Evolutionary conservation across 2,888 invertebrate species (phyloP).

Genomic region (Sclerodermus sp.): DNA sequence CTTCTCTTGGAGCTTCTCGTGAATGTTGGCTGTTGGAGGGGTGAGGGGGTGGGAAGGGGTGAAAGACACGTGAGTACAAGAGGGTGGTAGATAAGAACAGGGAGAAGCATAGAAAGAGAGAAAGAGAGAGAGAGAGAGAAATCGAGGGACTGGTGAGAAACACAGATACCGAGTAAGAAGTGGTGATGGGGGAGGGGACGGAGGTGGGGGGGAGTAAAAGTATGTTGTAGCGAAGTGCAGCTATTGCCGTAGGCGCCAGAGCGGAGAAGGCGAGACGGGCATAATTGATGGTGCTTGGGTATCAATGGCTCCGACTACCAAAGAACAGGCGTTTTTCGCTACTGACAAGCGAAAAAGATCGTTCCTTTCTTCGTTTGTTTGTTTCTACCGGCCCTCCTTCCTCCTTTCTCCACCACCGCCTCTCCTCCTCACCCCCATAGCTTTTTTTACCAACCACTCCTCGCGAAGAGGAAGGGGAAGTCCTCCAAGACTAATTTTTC

Average conservation of each 20-base stretch:
- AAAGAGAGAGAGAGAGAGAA: background rate
- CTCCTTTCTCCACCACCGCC: slow-evolving; percentile 3
- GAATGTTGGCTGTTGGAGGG: too few relatives aligned
- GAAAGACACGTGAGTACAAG: background rate
- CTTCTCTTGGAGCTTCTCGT: too few relatives aligned
- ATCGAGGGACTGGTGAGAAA: background rate
- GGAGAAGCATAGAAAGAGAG: background rate
- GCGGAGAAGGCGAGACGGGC: slow-evolving; percentile 27
- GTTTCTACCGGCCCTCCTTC: slow-evolving; percentile 8
- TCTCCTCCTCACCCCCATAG: background rate
- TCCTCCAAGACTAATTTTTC: too few relatives aligned
- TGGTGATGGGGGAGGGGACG: too few relatives aligned
- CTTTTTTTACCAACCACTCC: too few relatives aligned
- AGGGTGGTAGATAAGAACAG: too few relatives aligned
- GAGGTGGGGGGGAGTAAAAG: slow-evolving; percentile 3
- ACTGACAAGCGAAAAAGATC: slow-evolving; percentile 26
- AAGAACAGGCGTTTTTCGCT: slow-evolving; percentile 38
- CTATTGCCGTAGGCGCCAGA: slow-evolving; percentile 28
- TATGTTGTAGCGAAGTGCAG: slow-evolving; percentile 22
- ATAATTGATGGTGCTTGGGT: slow-evolving; percentile 41
- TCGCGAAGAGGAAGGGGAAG: too few relatives aligned
- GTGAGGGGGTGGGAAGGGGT: too few relatives aligned
- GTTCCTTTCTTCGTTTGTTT: background rate
- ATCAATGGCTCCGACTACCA: slow-evolving; percentile 42
- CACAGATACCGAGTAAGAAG: too few relatives aligned